phyloP scores from a whole-genome alignment of 2,888 invertebrate genomes.

The Cephalotes varians region DNA sequence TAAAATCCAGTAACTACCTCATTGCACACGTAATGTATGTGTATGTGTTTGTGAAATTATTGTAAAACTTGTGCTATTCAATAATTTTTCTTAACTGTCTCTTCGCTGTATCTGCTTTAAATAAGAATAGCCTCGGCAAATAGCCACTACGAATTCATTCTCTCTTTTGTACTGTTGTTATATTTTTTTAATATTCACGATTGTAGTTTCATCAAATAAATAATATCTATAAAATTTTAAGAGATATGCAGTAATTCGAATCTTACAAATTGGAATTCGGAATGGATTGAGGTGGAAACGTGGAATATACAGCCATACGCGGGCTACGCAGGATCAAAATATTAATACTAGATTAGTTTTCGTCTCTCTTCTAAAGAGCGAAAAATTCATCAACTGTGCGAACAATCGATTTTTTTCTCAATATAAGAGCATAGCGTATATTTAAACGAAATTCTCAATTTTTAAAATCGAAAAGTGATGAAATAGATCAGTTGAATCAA shows the following conservation, averaged over 20 bases:
- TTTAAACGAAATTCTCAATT: neutral
- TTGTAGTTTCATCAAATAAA: neutral
- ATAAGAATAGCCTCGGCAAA: neutral
- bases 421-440: neutral
- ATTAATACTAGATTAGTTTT: slow-evolving; percentile 5
- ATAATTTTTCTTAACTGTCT: neutral
- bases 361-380: neutral
- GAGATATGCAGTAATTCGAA: slow-evolving; percentile 36
- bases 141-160: neutral
- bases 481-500: neutral
- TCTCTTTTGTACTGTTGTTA: neutral
- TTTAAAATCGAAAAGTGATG: neutral
- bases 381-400: neutral
- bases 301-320: neutral
- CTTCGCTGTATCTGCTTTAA: neutral
- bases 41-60: neutral
- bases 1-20: neutral
- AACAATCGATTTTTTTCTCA: neutral
- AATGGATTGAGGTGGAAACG: neutral
- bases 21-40: neutral
- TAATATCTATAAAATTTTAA: slow-evolving; percentile 25
- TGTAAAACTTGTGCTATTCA: too few relatives aligned
- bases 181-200: neutral
- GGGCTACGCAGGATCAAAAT: slow-evolving; percentile 17
- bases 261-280: slow-evolving; percentile 31